Percentiles rank a stretch among this genome's conserved stretches.
Evolutionary conservation across 2,113 vertebrate species (phyloP).

Genomic region (Ginglymostoma cirratum): DNA sequence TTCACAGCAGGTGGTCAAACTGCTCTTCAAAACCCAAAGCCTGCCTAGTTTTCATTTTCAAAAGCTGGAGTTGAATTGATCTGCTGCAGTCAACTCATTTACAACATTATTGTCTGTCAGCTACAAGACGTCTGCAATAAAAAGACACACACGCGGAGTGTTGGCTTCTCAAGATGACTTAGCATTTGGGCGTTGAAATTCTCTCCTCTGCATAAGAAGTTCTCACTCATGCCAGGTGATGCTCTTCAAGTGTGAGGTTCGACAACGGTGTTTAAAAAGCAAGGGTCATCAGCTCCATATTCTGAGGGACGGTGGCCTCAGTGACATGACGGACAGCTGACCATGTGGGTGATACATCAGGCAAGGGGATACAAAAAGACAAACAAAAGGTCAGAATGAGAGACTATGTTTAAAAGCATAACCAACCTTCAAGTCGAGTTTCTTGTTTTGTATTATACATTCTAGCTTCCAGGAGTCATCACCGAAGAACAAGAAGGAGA

Average conservation of each 20-base stretch:
- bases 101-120: neutral
- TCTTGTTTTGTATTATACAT: neutral
- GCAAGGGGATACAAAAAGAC: too few relatives aligned
- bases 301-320: too few relatives aligned
- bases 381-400: too few relatives aligned
- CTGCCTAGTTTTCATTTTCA: neutral
- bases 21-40: neutral
- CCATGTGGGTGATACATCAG: too few relatives aligned
- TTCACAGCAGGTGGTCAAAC: neutral
- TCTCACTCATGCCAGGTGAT: too few relatives aligned
- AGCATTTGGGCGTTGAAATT: neutral
- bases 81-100: neutral
- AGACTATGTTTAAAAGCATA: neutral
- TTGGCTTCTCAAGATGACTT: neutral
- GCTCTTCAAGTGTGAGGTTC: too few relatives aligned
- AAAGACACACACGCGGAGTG: neutral
- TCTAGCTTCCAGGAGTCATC: neutral
- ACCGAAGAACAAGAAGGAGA: neutral
- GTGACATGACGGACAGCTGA: too few relatives aligned
- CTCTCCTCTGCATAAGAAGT: neutral
- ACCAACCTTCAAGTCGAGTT: neutral
- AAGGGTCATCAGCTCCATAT: too few relatives aligned
- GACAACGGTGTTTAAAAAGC: too few relatives aligned
- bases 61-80: neutral
- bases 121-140: neutral